Conservation (phyloP, 2,113 vertebrate species). For the Bos taurus region DNA sequence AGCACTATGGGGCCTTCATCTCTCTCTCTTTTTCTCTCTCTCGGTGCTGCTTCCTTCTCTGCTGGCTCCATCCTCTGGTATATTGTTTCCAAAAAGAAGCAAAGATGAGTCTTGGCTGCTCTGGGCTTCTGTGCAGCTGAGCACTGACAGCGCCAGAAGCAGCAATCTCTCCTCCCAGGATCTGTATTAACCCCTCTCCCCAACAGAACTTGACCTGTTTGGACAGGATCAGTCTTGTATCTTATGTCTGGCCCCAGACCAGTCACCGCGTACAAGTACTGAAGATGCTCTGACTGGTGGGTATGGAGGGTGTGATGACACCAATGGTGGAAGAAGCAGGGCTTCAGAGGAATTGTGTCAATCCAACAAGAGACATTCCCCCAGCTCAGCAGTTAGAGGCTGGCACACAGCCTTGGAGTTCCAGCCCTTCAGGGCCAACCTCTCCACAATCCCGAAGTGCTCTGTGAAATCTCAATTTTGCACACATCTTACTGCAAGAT, state of each 20-base stretch:
- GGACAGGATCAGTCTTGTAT: fast-evolving
- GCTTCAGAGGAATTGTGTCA: fast-evolving
- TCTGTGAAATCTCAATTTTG: no score
- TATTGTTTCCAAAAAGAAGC: neutral
- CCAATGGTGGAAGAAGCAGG: fast-evolving
- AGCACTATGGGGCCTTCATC: fast-evolving
- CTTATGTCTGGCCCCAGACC: fast-evolving
- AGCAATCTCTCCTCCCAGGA: neutral
- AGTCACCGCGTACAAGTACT: neutral
- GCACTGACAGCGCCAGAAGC: neutral
- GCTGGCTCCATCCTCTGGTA: neutral
- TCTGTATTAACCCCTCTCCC: no score
- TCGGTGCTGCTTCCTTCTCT: neutral
- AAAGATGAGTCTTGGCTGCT: neutral
- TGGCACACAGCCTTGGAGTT: fast-evolving
- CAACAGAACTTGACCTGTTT: neutral
- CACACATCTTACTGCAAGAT: fast-evolving
- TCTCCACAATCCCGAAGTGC: fast-evolving
- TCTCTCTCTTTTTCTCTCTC: neutral
- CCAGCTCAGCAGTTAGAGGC: neutral
- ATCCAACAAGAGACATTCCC: neutral
- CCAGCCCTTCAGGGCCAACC: fast-evolving
- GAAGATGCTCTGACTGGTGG: neutral
- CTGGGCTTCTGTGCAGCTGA: neutral
- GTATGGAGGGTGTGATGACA: neutral